Evolutionary conservation across 2,888 invertebrate genomes (phyloP).

Genomic region (Pycnomerus fuliginosus): DNA sequence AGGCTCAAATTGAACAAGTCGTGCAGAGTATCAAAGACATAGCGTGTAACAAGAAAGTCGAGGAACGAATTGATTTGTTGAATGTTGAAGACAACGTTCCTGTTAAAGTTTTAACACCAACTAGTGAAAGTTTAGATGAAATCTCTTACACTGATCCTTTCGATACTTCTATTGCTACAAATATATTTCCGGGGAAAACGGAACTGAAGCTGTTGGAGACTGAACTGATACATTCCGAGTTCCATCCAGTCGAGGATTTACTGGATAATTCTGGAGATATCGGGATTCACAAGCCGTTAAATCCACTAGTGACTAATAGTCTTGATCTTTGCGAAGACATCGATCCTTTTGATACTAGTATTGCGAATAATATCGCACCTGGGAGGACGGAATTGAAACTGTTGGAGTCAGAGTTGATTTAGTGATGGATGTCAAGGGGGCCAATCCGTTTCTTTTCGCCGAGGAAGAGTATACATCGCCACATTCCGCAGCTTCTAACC

Average conservation of each 20-base stretch:
- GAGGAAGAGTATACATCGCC: conserved; percentile 63
- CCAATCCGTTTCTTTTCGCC: conserved; percentile 79
- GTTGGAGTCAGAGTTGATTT: conserved; percentile 72
- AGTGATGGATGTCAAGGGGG: conserved; percentile 54
- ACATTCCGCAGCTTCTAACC: conserved; percentile 61
- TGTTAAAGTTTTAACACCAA: conserved; percentile 70
- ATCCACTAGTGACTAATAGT: conserved; percentile 47
- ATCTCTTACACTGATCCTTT: conserved; percentile 72
- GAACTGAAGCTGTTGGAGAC: conserved; percentile 76
- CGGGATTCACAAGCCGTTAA: conserved; percentile 47
- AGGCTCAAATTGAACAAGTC: conserved; percentile 42
- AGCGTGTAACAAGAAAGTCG: conserved; percentile 36
- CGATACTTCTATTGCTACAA: conserved; percentile 80
- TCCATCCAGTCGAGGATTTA: conserved; percentile 47
- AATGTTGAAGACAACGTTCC: conserved; percentile 62
- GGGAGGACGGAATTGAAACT: conserved; percentile 76
- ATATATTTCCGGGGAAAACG: conserved; percentile 74
- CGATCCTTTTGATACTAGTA: conserved; percentile 85
- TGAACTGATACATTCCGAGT: conserved; percentile 64
- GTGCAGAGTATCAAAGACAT: conserved; percentile 52
- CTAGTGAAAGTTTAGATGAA: conserved; percentile 51
- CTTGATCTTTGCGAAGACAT: conserved; percentile 54
- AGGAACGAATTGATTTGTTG: conserved; percentile 49
- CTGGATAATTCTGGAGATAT: conserved; percentile 42
- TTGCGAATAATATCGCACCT: conserved; percentile 70